Base-by-base conservation (phyloP, 2,113 vertebrate species). In the Coracopsis vasa region DNA sequence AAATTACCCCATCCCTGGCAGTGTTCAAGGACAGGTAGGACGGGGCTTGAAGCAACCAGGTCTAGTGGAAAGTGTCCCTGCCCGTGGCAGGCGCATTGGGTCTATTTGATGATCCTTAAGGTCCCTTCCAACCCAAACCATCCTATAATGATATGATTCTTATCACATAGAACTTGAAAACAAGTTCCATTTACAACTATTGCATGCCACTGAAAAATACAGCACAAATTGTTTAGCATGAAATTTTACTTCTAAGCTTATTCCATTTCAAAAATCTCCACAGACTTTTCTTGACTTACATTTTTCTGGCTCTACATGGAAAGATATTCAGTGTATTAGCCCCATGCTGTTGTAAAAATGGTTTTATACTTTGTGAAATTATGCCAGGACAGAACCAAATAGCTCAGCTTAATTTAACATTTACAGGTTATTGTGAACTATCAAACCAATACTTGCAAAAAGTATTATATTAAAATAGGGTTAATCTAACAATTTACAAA, bases 401-500 rank as follows among this genome's bases (percentile, higher is more conserved):
- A 92, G 88, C 19, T 89, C 23, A 9, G 89, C 85, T 95, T 96
- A 97, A 98, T 97, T 97, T 94, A 94, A 88, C 88, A 74, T 94
- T 95, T 88, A 91, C 86, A 94, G 84, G 2, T 92, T 94, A 93
- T 80, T 93, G 85, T 85, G 91, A 92, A 92, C 91, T 62, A 97
- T 92, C 95, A 88, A 82, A 94, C 84, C 91, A 74, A 94, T 94
- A 94, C 69, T 86, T 93, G 64, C 86, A 93, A 97, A 92, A 92
- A 95, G 92, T 96, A 95, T 94, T 96, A 87, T 97, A 98, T 98
- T 98, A 98, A 98, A 98, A 99, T 97, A 89, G 96, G 98, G 98
- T 98, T 99, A 99, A 98, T 98, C 98, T 98, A 98, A 98, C 98
- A 98, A 98, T 99, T 98, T 98, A 97, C 98, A 98, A 98, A 98